Evolutionary conservation across 2,797 vertebrate species (phyloP).

Genomic region (Bradypodion pumilum): DNA sequence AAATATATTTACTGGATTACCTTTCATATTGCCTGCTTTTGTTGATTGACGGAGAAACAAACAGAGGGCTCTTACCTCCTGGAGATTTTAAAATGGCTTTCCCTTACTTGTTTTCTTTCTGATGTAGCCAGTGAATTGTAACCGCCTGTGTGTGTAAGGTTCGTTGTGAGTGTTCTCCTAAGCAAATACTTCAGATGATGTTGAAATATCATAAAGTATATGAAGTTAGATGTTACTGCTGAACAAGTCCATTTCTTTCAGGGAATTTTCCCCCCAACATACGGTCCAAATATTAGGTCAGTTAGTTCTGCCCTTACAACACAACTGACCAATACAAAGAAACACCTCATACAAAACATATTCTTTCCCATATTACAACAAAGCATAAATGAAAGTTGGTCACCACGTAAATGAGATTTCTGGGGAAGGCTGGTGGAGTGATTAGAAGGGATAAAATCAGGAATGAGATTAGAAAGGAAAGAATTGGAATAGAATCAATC

Average conservation of each 20-base stretch:
- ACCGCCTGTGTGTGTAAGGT: background rate
- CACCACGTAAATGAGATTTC: no score
- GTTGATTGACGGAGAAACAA: background rate
- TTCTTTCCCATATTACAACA: no score
- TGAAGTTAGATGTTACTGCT: background rate
- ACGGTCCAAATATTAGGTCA: no score
- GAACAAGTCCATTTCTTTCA: background rate
- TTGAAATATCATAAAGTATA: background rate
- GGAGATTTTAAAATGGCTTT: background rate
- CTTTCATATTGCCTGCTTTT: background rate
- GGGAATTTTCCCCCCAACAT: background rate
- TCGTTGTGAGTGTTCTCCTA: background rate
- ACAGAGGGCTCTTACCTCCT: background rate
- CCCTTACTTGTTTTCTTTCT: background rate
- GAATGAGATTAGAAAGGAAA: no score
- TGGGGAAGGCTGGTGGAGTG: no score
- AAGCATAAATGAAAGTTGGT: no score
- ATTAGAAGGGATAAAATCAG: no score
- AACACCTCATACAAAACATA: no score
- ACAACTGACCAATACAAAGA: no score
- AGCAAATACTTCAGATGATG: background rate
- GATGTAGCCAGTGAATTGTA: background rate
- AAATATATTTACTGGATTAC: background rate
- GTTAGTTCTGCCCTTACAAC: no score
- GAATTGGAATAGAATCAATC: no score